Evolutionary conservation across 2,113 vertebrate genomes (phyloP), one percentile per base, ranked within the genome.

Genomic region (Regulus satrapa): DNA sequence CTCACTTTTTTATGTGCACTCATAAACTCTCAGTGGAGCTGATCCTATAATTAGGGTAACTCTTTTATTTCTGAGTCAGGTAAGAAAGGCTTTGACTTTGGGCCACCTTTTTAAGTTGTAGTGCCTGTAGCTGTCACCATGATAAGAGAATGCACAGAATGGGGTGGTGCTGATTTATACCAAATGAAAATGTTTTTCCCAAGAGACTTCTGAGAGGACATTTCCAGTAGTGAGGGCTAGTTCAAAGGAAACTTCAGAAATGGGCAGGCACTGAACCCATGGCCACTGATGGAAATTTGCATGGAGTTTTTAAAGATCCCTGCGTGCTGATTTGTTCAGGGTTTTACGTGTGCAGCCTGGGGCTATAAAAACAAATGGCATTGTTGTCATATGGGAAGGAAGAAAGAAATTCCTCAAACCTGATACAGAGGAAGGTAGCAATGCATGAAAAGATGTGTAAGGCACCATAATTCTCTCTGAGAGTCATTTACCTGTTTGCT

Each of bases 81-180:
- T 79, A 51, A 51, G 68, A 32, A 88, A 56, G 41, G n/a, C 7
- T 15, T 66, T 36, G 29, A 45, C 59, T 79, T 49, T 5, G 5
- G 51, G 10, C 3, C 40, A 43, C 18, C 10, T 73, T 71, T 83
- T 58, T 15, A 32, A 73, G 38, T 49, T 62, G 19, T 58, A 11
- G 14, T n/a, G 26, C 23, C n/a, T 18, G 17, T 8, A 15, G 28
- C 58, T 85, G 25, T 52, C 5, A 0, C 20, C 0, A 0, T 32
- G 32, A 19, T 26, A 19, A 19, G 23, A 49, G 40, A 41, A 31
- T 6, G 11, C 5, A 0, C 32, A 38, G 51, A 56, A 51, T 46
- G 34, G 18, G 21, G 54, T 9, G 2, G 12, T 1, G 1, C n/a
- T 41, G 54, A 41, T 77, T 48, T 59, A 23, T 12, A 61, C 5